These are phyloP conservation scores for Melanostigma gelatinosum DNA, from an alignment of 2,113 vertebrate genomes.

Conservation along the genomic window DNA sequence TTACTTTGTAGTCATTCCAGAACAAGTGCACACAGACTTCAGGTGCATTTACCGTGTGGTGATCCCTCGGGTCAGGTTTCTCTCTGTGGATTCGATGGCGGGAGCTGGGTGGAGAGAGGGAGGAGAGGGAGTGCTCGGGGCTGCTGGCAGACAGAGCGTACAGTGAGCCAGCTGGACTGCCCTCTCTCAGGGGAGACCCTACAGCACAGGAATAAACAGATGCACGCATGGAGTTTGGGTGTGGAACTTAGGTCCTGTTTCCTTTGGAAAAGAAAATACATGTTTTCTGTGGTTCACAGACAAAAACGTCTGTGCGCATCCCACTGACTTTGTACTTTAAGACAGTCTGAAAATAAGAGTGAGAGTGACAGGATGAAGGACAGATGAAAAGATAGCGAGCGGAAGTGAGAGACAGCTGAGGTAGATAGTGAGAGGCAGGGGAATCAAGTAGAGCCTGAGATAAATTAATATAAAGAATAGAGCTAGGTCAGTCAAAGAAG, in stretches of 20 bases:
- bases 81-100: conserved; percentile 77
- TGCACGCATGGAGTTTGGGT: neutral
- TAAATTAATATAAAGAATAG: conserved; percentile 64
- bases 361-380: conserved; percentile 60
- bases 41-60: conserved; percentile 74
- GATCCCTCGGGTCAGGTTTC: conserved; percentile 77
- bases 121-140: conserved; percentile 80
- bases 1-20: too few relatives aligned
- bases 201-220: conserved; percentile 30
- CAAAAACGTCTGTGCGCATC: neutral
- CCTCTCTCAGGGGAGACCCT: conserved; percentile 81
- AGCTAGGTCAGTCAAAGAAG: conserved; percentile 51
- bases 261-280: neutral
- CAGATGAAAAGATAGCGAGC: conserved; percentile 44
- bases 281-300: neutral
- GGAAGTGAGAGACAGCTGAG: conserved; percentile 21
- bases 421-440: conserved; percentile 37
- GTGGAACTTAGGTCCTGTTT: neutral
- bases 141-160: conserved; percentile 80
- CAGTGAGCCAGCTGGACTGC: conserved; percentile 77
- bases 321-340: conserved; percentile 22
- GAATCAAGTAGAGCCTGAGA: conserved; percentile 40
- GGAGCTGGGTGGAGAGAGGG: conserved; percentile 77
- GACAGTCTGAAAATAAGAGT: conserved; percentile 42
- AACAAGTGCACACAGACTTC: neutral